Base-by-base conservation (phyloP, 2,888 invertebrate species). In the Oxystoma pomonae region DNA sequence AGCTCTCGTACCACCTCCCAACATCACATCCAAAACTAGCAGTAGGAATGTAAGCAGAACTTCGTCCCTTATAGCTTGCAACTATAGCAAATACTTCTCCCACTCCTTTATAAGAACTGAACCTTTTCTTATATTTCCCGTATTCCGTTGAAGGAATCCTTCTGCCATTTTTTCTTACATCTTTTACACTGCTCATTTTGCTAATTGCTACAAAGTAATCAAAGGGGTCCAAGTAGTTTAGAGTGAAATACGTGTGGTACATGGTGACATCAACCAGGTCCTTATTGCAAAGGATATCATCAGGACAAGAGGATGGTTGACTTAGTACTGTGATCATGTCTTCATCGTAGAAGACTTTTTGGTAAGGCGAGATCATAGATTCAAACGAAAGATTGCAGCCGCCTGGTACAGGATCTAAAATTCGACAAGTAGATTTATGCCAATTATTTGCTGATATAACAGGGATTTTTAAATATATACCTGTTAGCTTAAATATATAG, bases 331-430 rank as follows among this genome's bases (percentile, higher is more conserved):
- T 76, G 5, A 89, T 81, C 58, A 83, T 75, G 19, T 80, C 68
- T 68, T 80, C 69, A 56, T 74, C 77, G 60, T 80, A 75, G 1
- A 65, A 67, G 20, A 86, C 68, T 58, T 77, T 77, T 72, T 88
- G 82, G 72, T 82, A 89, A 0, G 92, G 90, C 7, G 88, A 84
- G 67, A 84, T 82, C 68, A 84, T 80, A 1, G 67, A 71, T 52
- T 85, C 78, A 69, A 87, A 87, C 71, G 88, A 89, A 83, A 88
- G 83, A 73, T 90, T 91, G 75, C 92, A 92, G 17, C 90, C 92
- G 51, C 92, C 92, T 17, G 92, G 91, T 68, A 90, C 80, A 0
- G 92, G 92, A 75, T 86, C 92, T 92, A 78, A 65, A 81, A 71
- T n/a, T n/a, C n/a, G n/a, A n/a, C n/a, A n/a, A n/a, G n/a, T n/a